Evolutionary conservation across 37 sponge, comb jelly and placozoan genomes (phyloP).

Genomic region (Eunapius fragilis): DNA sequence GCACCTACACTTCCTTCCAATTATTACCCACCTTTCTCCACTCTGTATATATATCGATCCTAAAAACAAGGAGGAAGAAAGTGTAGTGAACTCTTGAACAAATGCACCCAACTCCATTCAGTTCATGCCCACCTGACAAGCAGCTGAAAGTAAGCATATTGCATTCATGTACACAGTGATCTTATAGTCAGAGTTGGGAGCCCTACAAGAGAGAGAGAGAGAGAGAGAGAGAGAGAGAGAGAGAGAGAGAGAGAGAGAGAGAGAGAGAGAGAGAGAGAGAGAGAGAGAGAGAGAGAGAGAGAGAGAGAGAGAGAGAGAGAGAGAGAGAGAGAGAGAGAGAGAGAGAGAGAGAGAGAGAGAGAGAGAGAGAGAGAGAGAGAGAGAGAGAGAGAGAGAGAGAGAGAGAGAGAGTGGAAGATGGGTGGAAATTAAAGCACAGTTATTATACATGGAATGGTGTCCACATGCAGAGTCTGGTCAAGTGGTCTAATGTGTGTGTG

Average conservation of each 20-base stretch:
- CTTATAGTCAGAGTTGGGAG: slow-evolving; percentile 45
- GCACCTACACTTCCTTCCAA: too few relatives aligned
- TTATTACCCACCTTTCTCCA: slow-evolving; percentile 43
- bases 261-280: not conserved
- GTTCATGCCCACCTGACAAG: slow-evolving; percentile 67
- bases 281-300: not conserved
- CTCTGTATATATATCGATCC: slow-evolving; percentile 48
- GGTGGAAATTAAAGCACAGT: not conserved
- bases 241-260: not conserved
- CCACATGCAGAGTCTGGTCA: not conserved
- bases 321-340: not conserved
- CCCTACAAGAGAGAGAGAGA: slow-evolving; percentile 13
- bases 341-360: not conserved
- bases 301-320: not conserved
- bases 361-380: not conserved
- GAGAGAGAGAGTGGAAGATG: not conserved
- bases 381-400: not conserved
- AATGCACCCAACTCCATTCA: not conserved
- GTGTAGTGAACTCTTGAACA: not conserved
- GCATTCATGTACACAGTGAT: slow-evolving; percentile 69
- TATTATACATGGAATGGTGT: too few relatives aligned
- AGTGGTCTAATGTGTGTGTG: not conserved
- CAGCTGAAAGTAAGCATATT: slow-evolving; percentile 57
- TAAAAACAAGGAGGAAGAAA: slow-evolving; percentile 1
- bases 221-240: not conserved